These are phyloP conservation scores for Zoroaster sp. DNA, from an alignment of 53 echinoderm and acorn worm genomes.

Conservation along the genomic window DNA sequence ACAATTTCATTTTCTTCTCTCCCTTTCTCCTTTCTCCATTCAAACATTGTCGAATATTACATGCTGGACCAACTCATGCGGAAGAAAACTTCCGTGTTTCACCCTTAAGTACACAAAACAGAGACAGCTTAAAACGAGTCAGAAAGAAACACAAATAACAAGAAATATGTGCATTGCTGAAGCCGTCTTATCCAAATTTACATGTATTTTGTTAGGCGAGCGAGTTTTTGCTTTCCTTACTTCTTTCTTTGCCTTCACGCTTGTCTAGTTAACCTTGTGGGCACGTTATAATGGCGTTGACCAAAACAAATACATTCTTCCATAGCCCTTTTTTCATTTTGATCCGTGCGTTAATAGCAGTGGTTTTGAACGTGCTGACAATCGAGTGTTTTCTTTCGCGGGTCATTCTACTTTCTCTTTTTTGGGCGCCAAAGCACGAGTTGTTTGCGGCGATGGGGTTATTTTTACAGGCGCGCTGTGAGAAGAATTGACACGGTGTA, in stretches of 20 bases:
- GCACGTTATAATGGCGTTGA: constrained; percentile 12
- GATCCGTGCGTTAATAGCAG: constrained; percentile 9
- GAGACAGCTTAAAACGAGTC: neutral
- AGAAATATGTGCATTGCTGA: constrained; percentile 13
- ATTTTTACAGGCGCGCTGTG: constrained; percentile 40
- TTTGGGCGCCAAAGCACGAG: neutral
- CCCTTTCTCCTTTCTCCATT: neutral
- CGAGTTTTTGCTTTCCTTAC: neutral
- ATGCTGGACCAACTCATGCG: constrained; percentile 21
- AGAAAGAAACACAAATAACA: constrained; percentile 19
- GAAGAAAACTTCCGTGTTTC: constrained; percentile 42
- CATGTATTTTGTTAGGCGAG: constrained; percentile 40
- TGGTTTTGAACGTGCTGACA: constrained; percentile 25
- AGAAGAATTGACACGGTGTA: neutral
- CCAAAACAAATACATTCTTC: constrained; percentile 18
- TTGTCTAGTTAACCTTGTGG: constrained; percentile 19
- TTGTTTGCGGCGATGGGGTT: constrained; percentile 12
- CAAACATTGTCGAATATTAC: constrained; percentile 11
- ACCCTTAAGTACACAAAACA: neutral
- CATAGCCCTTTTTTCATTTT: neutral
- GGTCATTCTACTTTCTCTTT: constrained; percentile 34
- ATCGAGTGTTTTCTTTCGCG: neutral
- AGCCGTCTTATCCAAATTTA: constrained; percentile 18
- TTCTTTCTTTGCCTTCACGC: neutral
- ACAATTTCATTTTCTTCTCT: neutral